Percentiles rank a stretch among this genome's conserved stretches.
Evolutionary conservation across 2,888 invertebrate genomes (phyloP).

Genomic region (Tetropium fuscum): DNA sequence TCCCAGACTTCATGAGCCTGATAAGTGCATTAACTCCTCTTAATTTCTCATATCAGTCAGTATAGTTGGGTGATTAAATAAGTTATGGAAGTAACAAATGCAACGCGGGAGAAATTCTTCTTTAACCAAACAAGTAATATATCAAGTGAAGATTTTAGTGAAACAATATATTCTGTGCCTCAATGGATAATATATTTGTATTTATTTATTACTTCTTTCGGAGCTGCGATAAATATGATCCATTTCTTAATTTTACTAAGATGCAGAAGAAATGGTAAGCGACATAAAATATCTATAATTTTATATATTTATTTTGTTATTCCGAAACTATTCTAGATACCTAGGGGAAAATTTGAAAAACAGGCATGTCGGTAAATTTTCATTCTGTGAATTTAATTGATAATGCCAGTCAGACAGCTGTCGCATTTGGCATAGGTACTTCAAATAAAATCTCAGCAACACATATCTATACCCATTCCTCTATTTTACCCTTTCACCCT

Average conservation of each 20-base stretch:
- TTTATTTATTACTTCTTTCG: conserved; percentile 50
- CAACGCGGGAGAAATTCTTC: conserved; percentile 16
- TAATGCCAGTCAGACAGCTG: too few species aligned
- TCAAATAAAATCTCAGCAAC: too few species aligned
- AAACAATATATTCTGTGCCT: conserved; percentile 27
- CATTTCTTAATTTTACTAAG: conserved; percentile 63
- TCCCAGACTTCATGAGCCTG: conserved; percentile 7
- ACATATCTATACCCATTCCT: too few species aligned
- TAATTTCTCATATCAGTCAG: conserved; percentile 13
- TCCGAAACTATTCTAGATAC: too few species aligned
- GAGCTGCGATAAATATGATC: conserved; percentile 50
- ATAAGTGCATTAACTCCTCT: conserved; percentile 22
- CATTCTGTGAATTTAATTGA: background rate
- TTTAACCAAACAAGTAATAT: conserved; percentile 22
- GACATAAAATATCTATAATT: conserved; percentile 22
- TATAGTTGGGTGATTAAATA: conserved; percentile 15
- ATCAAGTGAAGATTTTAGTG: conserved; percentile 24
- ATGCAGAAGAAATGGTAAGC: conserved; percentile 67
- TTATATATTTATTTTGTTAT: too few species aligned
- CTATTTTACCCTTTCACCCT: too few species aligned
- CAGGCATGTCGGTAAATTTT: background rate
- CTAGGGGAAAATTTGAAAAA: background rate
- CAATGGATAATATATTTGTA: conserved; percentile 52
- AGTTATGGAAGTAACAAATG: conserved; percentile 28
- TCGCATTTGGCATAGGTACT: too few species aligned